These are phyloP conservation scores for Oscheius sp. DNA, from an alignment of 2,888 invertebrate species.

Conservation along the genomic window DNA sequence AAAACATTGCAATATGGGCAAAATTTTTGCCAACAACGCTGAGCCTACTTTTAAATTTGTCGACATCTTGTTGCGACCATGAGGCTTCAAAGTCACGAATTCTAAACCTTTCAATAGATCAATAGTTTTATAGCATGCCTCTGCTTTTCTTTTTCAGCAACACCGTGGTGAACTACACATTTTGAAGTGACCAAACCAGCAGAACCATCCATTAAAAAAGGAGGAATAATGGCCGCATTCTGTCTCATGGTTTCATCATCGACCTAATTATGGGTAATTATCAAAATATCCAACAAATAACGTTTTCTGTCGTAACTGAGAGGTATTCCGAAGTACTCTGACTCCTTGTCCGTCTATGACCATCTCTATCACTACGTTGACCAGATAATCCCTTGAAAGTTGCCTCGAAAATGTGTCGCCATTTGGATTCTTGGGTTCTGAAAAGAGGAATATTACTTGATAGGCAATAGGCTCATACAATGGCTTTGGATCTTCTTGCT, in stretches of 20 bases:
- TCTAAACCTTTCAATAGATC: too few relatives aligned
- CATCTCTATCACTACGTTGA: conserved; percentile 78
- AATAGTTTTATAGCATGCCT: neutral
- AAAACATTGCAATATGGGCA: conserved; percentile 50
- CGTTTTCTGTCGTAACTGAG: neutral
- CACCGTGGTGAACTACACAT: neutral
- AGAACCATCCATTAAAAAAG: too few relatives aligned
- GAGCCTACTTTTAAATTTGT: neutral
- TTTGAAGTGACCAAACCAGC: too few relatives aligned
- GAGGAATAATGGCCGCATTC: too few relatives aligned
- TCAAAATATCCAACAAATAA: neutral
- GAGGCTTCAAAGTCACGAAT: neutral
- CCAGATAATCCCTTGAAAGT: conserved; percentile 95
- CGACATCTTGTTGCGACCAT: neutral
- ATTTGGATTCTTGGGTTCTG: conserved; percentile 81
- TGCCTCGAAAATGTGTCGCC: conserved; percentile 95
- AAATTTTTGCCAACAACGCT: conserved; percentile 5
- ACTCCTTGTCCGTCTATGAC: neutral
- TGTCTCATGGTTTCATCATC: too few relatives aligned
- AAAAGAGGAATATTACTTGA: conserved; percentile 4
- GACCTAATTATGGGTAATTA: too few relatives aligned
- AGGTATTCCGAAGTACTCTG: neutral
- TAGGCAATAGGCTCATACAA: too few relatives aligned
- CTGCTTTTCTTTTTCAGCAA: conserved; percentile 5
- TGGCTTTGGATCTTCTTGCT: too few relatives aligned